phyloP scores from a whole-genome alignment of 2,113 vertebrate genomes.

The Heloderma charlesbogerti region DNA sequence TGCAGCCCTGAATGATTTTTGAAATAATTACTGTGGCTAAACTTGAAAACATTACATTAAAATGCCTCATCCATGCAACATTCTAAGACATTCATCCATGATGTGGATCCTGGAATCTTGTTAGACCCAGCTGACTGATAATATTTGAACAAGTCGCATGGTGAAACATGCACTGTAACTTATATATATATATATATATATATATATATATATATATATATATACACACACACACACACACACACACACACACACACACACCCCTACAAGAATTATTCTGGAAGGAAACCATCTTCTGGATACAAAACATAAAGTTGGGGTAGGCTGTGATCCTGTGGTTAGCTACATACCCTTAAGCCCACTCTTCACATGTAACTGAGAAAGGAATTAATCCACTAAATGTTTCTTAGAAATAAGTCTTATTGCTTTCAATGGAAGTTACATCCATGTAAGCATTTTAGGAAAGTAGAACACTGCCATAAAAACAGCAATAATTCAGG shows the following conservation, averaged over 20 bases:
- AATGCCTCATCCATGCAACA: neutral
- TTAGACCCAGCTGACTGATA: neutral
- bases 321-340: neutral
- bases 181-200: too few species aligned
- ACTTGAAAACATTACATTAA: too few species aligned
- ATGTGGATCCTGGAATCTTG: neutral
- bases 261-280: neutral
- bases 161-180: neutral
- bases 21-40: too few species aligned
- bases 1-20: too few species aligned
- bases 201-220: too few species aligned
- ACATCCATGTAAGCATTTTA: neutral
- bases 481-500: conserved; percentile 4
- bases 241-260: too few species aligned
- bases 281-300: neutral
- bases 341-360: neutral
- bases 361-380: neutral
- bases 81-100: neutral
- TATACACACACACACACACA: neutral
- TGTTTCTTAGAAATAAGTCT: neutral
- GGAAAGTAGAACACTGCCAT: neutral
- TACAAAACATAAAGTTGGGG: neutral
- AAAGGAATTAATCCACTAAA: neutral
- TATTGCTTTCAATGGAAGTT: neutral
- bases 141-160: neutral